phyloP scores from a whole-genome alignment of 2,797 vertebrate species.

The Scolopax rusticola region DNA sequence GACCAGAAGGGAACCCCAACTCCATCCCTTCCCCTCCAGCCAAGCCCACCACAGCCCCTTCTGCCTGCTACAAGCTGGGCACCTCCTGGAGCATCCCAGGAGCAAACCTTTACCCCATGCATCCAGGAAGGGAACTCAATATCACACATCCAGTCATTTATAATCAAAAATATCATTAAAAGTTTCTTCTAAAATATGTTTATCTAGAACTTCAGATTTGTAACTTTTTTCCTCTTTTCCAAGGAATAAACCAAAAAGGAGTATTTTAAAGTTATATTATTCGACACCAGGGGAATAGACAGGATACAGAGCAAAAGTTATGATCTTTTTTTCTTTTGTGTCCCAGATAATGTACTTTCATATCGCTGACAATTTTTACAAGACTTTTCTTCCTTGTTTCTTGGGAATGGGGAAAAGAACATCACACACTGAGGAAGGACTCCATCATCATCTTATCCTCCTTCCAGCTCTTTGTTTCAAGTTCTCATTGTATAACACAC shows the following conservation, averaged over 20 bases:
- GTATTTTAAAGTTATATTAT: slow-evolving; percentile 1
- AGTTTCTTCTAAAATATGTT: background rate
- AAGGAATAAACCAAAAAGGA: background rate
- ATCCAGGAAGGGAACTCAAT: background rate
- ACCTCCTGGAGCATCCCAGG: background rate
- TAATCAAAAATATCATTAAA: background rate
- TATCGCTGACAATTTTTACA: slow-evolving; percentile 1
- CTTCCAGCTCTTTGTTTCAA: slow-evolving; percentile 25
- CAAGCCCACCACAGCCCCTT: background rate
- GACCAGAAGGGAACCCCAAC: background rate
- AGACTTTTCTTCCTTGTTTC: slow-evolving; percentile 14
- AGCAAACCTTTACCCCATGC: rapidly evolving
- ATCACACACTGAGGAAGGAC: background rate
- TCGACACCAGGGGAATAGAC: background rate
- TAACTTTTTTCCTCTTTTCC: background rate
- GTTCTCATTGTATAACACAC: background rate
- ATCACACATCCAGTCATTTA: background rate
- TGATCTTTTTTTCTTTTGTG: slow-evolving; percentile 13
- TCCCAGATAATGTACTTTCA: slow-evolving; percentile 55
- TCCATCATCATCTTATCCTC: background rate
- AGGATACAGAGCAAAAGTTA: slow-evolving; percentile 26
- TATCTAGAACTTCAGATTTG: background rate
- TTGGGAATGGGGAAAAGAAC: slow-evolving; percentile 28
- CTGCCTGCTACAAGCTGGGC: background rate
- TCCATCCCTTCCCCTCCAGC: background rate